Evolutionary conservation across 2,113 vertebrate species (phyloP).

Genomic region (Apaloderma vittatum): DNA sequence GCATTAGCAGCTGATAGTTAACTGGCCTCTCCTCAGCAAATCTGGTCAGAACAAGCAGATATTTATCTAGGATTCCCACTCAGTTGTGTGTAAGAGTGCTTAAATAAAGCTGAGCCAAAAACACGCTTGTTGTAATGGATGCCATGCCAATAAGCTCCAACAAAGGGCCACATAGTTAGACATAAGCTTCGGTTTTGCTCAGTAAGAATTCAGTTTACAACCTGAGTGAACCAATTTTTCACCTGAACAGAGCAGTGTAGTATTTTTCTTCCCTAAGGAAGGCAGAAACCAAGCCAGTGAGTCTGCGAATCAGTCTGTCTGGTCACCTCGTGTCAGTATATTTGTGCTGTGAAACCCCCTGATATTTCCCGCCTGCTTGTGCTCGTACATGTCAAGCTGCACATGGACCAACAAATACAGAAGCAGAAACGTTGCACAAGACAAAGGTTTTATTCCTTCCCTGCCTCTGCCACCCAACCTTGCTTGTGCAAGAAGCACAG

Average conservation of each 20-base stretch:
- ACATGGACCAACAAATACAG: fast-evolving
- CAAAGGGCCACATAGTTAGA: background rate
- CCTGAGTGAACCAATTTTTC: background rate
- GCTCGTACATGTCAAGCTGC: background rate
- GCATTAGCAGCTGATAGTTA: constrained; percentile 3
- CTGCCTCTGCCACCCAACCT: background rate
- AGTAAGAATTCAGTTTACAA: background rate
- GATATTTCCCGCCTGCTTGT: fast-evolving
- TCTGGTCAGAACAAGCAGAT: constrained; percentile 44
- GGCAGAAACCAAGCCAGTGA: background rate
- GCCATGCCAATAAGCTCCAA: background rate
- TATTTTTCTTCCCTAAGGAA: background rate
- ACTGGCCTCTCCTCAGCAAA: background rate
- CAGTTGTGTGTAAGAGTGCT: background rate
- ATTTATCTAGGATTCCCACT: constrained; percentile 30
- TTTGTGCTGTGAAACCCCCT: background rate
- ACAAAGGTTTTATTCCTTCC: background rate
- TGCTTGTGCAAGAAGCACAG: background rate
- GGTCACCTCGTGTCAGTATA: background rate
- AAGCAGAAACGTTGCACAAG: background rate
- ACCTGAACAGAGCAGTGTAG: background rate
- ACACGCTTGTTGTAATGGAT: background rate
- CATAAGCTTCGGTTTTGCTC: background rate
- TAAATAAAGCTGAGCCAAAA: background rate
- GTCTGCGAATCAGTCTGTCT: background rate